A percentile compares a stretch with the other conserved stretches of the same genome.
These are phyloP conservation scores for Portevinia maculata DNA, from an alignment of 2,888 invertebrate species.

Conservation along the genomic window DNA sequence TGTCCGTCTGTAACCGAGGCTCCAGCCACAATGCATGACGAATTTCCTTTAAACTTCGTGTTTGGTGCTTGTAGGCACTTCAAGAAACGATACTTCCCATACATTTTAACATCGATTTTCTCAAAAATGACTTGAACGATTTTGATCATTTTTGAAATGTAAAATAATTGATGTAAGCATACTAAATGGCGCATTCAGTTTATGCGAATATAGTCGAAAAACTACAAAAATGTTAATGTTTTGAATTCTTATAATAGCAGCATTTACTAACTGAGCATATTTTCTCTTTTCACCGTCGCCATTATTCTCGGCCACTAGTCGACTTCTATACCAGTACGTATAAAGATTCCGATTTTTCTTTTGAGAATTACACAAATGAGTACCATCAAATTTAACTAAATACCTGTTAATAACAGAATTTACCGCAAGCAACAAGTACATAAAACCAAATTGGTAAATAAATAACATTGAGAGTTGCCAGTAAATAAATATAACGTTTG, in stretches of 20 bases:
- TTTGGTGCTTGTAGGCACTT: no score
- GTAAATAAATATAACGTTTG: constrained; percentile 7
- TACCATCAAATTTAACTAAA: constrained; percentile 19
- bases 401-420: constrained; percentile 5
- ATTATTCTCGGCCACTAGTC: constrained; percentile 79
- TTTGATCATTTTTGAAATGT: no score
- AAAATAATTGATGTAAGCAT: no score
- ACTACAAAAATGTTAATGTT: no score
- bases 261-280: constrained; percentile 48
- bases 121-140: no score
- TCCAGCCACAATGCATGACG: no score
- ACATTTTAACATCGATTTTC: no score
- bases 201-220: no score
- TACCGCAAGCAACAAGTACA: constrained; percentile 4
- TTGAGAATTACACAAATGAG: constrained; percentile 83
- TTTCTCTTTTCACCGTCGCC: constrained; percentile 52
- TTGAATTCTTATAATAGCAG: constrained; percentile 63
- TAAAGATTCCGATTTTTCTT: constrained; percentile 87
- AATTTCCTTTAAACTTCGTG: no score
- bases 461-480: constrained; percentile 41
- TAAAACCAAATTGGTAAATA: constrained; percentile 46
- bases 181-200: no score
- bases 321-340: constrained; percentile 97
- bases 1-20: no score
- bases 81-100: no score